Base-by-base conservation (phyloP, 2,888 invertebrate species). In the Hirudinaria manillensis region DNA sequence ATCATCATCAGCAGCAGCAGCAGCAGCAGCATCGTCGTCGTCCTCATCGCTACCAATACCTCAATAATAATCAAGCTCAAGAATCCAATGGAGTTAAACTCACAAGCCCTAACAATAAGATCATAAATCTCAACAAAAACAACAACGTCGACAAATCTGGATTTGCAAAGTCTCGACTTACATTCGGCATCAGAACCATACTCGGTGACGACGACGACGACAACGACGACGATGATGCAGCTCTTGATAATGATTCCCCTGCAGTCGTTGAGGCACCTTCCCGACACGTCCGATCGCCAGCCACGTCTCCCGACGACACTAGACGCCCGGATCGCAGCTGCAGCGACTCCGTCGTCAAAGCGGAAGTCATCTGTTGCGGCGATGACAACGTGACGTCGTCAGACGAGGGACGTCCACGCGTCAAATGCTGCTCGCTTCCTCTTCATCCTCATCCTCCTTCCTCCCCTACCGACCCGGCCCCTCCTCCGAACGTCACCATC, bases 181-280 rank as follows among this genome's bases (percentile, higher is more conserved):
- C 72, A 36, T 72, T 72, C 61, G 72, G 72, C 27, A 72, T 72
- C 72, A 72, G 56, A 13, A 32, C 72, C 16, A 72, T 72, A 32
- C 72, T 72, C 29, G 68, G 38, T 32, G 34, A 27, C n/a, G 34
- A 68, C 38, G 29, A 27, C 38, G 68, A 68, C 38, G 66, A 66
- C n/a, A 29, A 66, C n/a, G 68, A 68, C 27, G 24, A 29, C 36
- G 68, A 68, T 29, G 68, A 68, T 68, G 27, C 13, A 13, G 19
- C 13, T 65, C 29, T 29, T 65, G 65, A 65, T 65, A 32, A 65
- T 16, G 65, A 65, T 65, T 10, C 27, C 32, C 1, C 27, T 65
- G 65, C 10, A 29, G 7, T 29, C 19, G 65, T 29, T 16, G 65
- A 65, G 13, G 19, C 19, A 19, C 55, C 32, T 16, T 65, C 13